Evolutionary conservation across 2,113 vertebrate genomes (phyloP).

Genomic region (Turdus rufiventris): DNA sequence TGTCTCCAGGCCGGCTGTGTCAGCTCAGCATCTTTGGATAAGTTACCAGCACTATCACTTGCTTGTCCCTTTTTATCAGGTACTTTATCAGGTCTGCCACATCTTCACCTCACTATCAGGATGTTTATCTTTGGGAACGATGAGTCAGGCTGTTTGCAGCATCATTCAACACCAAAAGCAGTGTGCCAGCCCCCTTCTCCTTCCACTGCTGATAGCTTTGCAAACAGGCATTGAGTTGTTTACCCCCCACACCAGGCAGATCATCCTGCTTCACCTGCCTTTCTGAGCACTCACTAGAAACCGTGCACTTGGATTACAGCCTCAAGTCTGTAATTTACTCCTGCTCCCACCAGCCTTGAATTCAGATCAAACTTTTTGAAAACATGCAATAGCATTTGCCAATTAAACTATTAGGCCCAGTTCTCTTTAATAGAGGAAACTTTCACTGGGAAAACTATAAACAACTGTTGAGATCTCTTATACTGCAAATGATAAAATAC

Average conservation of each 20-base stretch:
- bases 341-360: background rate
- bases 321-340: background rate
- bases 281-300: background rate
- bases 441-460: background rate
- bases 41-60: background rate
- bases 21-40: background rate
- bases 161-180: background rate
- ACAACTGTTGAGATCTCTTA: background rate
- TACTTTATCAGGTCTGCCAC: background rate
- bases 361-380: background rate
- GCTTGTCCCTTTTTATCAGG: background rate
- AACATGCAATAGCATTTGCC: background rate
- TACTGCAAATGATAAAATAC: background rate
- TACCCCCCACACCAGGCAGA: background rate
- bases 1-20: background rate
- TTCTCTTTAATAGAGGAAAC: background rate
- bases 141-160: background rate
- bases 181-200: background rate
- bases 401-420: background rate
- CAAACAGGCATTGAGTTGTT: accelerated
- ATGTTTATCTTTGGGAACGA: background rate
- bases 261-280: background rate
- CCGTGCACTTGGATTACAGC: background rate
- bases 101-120: background rate
- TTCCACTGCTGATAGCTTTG: background rate